Evolutionary conservation across 2,888 invertebrate genomes (phyloP).

Genomic region (Oeneis ivallda): DNA sequence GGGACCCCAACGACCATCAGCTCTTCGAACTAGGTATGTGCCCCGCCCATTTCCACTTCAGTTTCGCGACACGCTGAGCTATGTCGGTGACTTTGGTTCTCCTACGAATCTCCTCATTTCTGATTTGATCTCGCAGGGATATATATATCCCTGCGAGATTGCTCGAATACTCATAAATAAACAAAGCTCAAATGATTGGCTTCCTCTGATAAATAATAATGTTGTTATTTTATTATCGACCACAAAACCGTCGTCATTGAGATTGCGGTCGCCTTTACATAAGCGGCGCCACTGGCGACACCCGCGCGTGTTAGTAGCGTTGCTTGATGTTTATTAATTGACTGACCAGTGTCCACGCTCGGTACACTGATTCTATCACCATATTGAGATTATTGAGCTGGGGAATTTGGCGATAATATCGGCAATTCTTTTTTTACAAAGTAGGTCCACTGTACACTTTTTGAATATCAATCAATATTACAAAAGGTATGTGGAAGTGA

Average conservation of each 20-base stretch:
- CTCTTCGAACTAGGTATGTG: too few relatives aligned
- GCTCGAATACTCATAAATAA: slow-evolving; percentile 1
- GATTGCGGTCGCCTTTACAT: slow-evolving; percentile 24
- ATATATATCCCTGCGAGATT: background rate
- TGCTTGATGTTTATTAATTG: slow-evolving; percentile 17
- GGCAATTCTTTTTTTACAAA: background rate
- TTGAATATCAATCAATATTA: too few relatives aligned
- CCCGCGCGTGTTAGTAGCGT: slow-evolving; percentile 10
- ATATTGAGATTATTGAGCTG: background rate
- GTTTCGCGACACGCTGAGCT: too few relatives aligned
- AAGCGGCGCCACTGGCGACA: slow-evolving; percentile 22
- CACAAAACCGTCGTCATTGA: slow-evolving; percentile 19
- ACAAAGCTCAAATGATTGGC: slow-evolving; percentile 6
- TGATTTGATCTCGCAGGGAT: too few relatives aligned
- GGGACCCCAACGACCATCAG: too few relatives aligned
- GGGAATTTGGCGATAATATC: background rate
- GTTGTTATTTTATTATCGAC: slow-evolving; percentile 22
- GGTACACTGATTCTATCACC: slow-evolving; percentile 15
- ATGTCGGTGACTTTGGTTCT: too few relatives aligned
- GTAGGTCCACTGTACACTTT: too few relatives aligned
- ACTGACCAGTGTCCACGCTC: slow-evolving; percentile 15
- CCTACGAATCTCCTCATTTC: too few relatives aligned
- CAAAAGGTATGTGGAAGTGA: too few relatives aligned
- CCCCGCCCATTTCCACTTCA: too few relatives aligned
- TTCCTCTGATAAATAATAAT: slow-evolving; percentile 16